These are phyloP conservation scores for Drosophila dunni DNA, from an alignment of 1,140 invertebrate species.

Conservation along the genomic window DNA sequence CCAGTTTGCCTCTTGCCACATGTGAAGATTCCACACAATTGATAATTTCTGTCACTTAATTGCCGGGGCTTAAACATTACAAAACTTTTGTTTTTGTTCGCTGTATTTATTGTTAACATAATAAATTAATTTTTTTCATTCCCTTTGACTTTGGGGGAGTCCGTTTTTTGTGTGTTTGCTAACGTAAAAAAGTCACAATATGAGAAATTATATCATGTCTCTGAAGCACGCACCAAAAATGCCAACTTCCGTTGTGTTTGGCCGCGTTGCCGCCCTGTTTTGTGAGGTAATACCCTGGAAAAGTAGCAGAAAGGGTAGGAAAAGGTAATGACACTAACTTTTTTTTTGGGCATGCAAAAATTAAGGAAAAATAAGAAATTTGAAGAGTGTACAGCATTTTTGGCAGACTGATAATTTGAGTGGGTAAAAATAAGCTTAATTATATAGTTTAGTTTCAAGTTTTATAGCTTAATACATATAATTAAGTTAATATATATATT, in stretches of 20 bases:
- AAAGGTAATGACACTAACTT: too few species aligned
- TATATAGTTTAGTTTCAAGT: background rate
- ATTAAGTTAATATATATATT: too few species aligned
- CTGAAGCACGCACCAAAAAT: conserved; percentile 48
- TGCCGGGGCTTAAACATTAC: conserved; percentile 80
- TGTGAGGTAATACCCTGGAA: conserved; percentile 10
- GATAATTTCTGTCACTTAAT: conserved; percentile 80
- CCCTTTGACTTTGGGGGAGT: conserved; percentile 13
- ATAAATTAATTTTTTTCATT: conserved; percentile 71
- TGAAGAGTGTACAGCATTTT: too few species aligned
- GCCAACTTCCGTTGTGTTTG: conserved; percentile 51
- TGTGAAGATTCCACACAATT: conserved; percentile 70
- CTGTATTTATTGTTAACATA: conserved; percentile 66
- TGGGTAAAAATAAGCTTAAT: too few species aligned
- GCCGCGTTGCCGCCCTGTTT: conserved; percentile 18
- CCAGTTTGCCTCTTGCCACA: conserved; percentile 46
- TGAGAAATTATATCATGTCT: conserved; percentile 51
- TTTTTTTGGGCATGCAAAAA: too few species aligned
- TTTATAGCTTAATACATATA: background rate
- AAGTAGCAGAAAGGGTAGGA: background rate
- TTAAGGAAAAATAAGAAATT: too few species aligned
- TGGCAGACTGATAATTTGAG: too few species aligned
- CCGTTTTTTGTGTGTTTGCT: conserved; percentile 18
- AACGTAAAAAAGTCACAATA: conserved; percentile 67
- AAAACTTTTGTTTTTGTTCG: conserved; percentile 58